A percentile compares a stretch with the other conserved stretches of the same genome.
phyloP scores from a whole-genome alignment of 53 echinoderm and acorn worm genomes.

The Holothuria leucospilota region DNA sequence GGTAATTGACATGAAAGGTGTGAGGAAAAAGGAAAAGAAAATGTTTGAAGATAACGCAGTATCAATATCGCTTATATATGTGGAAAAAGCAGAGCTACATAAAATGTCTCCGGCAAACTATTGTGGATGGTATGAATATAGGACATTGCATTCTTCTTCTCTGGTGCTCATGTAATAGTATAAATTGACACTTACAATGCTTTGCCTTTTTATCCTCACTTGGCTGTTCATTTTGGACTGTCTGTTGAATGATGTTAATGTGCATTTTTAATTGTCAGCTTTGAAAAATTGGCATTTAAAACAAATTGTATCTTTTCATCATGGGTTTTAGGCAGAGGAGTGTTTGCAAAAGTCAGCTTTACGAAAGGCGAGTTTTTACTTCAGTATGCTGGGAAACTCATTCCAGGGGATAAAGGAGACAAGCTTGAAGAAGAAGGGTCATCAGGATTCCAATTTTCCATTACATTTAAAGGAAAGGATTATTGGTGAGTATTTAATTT shows the following conservation, averaged over 20 bases:
- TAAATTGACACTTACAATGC: too few species aligned
- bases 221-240: not conserved
- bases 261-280: not conserved
- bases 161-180: too few species aligned
- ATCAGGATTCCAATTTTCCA: constrained; percentile 14
- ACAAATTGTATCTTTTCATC: not conserved
- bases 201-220: too few species aligned
- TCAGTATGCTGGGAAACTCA: constrained; percentile 9
- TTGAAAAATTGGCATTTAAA: not conserved
- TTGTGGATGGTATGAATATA: too few species aligned
- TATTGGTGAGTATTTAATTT: not conserved
- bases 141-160: too few species aligned
- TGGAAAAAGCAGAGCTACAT: too few species aligned
- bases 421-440: constrained; percentile 21
- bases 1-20: too few species aligned
- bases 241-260: not conserved
- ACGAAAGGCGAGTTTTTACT: constrained; percentile 19
- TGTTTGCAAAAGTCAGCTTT: constrained; percentile 27
- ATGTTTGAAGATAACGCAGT: too few species aligned
- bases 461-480: constrained; percentile 4
- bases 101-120: too few species aligned
- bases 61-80: not conserved
- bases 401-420: constrained; percentile 19
- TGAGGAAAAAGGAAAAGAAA: too few species aligned
- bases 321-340: constrained; percentile 16